A percentile compares a stretch with the other conserved stretches of the same genome.
These are phyloP conservation scores for Pentalonia nigronervosa DNA, from an alignment of 1,140 invertebrate genomes.

Conservation along the genomic window DNA sequence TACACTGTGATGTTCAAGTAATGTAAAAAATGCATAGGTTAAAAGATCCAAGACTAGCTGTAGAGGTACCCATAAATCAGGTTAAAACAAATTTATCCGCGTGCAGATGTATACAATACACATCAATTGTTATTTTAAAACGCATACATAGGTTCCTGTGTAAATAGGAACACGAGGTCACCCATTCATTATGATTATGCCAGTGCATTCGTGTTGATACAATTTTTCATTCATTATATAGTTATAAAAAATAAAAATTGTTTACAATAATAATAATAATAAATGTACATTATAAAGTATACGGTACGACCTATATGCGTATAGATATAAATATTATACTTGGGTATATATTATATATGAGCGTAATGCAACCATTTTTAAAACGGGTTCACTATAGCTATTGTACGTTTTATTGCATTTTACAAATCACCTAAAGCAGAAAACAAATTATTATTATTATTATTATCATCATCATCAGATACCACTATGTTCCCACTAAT, in stretches of 20 bases:
- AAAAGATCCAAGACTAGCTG: not conserved
- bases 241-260: not conserved
- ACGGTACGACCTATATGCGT: not conserved
- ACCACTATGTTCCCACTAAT: not conserved
- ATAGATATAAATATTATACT: not conserved
- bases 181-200: not conserved
- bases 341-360: not conserved
- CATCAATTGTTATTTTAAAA: slow-evolving; percentile 19
- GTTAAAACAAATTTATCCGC: not conserved
- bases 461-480: not conserved
- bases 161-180: not conserved
- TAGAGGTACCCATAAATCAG: not conserved
- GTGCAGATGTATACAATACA: not conserved
- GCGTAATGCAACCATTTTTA: not conserved
- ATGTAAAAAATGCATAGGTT: not conserved
- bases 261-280: not conserved
- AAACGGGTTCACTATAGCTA: not conserved
- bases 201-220: too few species aligned
- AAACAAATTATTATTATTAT: slow-evolving; percentile 10
- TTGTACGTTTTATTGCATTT: not conserved
- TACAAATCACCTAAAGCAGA: not conserved
- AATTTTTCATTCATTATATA: too few species aligned
- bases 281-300: not conserved
- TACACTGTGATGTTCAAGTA: not conserved
- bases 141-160: not conserved